Evolutionary conservation across 2,888 invertebrate genomes (phyloP), one percentile per base, ranked within the genome.

Genomic region (Tromatobia lineatoria): DNA sequence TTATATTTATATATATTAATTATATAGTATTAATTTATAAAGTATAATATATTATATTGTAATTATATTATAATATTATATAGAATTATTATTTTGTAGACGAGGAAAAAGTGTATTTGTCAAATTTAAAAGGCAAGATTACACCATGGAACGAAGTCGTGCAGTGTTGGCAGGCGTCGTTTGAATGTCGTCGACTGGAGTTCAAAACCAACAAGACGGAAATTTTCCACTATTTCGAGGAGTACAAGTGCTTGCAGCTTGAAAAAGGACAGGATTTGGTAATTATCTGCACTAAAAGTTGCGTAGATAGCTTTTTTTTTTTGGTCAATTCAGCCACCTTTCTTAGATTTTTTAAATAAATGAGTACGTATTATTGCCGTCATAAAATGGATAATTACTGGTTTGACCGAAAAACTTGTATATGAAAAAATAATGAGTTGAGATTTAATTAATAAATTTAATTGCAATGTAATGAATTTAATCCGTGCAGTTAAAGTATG

Each of bases 261-360:
- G 52, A 20, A 52, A n/a, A 20, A 20, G 52, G 52, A 52, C 52
- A 52, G 20, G 20, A 52, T 20, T 52, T 52, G 52, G 52, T 52
- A 52, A 52, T 6, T 4, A 13, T 45, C 11, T 34, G 34, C 34
- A 52, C 20, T 52, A 20, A 52, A 52, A 20, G 10, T 52, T 52
- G 3, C 18, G 20, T 45, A 45, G 13, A 15, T 45, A 0, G 45
- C 4, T 2, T 45, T 45, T 45, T 45, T 11, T 45, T 45, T 34
- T n/a, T n/a, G n/a, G 34, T 34, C 45, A 45, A 2, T 45, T 45
- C 45, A 45, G 45, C 45, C 11, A 15, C 45, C 11, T 45, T 45
- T 45, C 13, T 15, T 15, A 45, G 45, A 45, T 2, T 45, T 45
- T 45, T 45, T 45, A 15, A 45, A n/a, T 45, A 45, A 2, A 45